Evolutionary conservation across 2,797 vertebrate species (phyloP).

Genomic region (Psittacula echo): DNA sequence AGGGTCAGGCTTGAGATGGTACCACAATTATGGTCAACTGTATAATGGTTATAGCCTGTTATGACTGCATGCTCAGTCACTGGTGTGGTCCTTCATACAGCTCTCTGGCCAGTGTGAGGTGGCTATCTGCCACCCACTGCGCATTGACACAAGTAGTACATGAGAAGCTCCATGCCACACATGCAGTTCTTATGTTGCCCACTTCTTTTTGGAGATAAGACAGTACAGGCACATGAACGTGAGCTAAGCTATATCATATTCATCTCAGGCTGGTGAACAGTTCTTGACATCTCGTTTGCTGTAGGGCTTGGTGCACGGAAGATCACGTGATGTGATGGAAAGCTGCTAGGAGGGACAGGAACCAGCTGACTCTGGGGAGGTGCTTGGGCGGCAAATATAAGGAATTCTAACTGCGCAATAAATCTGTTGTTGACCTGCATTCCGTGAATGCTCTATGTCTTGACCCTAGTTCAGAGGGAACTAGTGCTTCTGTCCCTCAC

Average conservation of each 20-base stretch:
- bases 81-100: background rate
- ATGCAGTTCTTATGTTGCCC: background rate
- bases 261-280: background rate
- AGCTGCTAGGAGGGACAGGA: too few species aligned
- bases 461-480: too few species aligned
- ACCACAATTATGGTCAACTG: background rate
- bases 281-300: background rate
- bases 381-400: too few species aligned
- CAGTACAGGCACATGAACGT: rapidly evolving
- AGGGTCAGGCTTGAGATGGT: background rate
- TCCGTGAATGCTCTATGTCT: too few species aligned
- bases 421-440: too few species aligned
- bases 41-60: background rate
- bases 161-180: background rate
- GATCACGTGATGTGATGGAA: too few species aligned
- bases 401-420: too few species aligned
- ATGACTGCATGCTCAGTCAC: rapidly evolving
- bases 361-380: too few species aligned
- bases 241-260: background rate
- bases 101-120: background rate
- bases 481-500: too few species aligned
- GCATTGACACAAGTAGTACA: background rate
- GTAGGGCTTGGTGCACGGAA: too few species aligned
- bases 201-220: background rate
- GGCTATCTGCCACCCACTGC: background rate